Evolutionary conservation across 2,888 invertebrate species (phyloP).

Genomic region (Microplitis deprimator): DNA sequence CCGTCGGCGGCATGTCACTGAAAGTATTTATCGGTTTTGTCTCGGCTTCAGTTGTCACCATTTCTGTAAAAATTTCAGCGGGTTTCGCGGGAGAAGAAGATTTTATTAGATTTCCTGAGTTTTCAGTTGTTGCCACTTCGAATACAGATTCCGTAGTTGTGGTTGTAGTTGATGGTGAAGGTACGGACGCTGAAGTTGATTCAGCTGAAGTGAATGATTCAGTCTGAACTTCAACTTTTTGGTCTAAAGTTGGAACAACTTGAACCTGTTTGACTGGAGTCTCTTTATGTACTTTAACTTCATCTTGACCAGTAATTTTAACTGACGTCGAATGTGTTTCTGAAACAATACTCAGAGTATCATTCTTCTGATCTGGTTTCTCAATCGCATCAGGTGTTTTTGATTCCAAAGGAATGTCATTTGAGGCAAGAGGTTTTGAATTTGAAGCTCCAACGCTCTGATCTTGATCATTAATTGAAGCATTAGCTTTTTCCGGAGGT

Average conservation of each 20-base stretch:
- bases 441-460: slow-evolving; percentile 33
- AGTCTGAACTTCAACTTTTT: neutral
- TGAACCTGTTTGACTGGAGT: slow-evolving; percentile 35
- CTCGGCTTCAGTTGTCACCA: neutral
- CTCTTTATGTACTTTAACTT: slow-evolving; percentile 47
- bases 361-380: slow-evolving; percentile 30
- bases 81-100: neutral
- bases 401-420: neutral
- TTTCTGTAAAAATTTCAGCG: neutral
- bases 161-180: slow-evolving; percentile 23
- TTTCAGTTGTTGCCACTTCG: slow-evolving; percentile 28
- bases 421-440: no score
- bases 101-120: neutral
- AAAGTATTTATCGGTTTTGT: neutral
- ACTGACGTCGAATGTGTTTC: slow-evolving; percentile 57
- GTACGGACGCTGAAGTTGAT: neutral
- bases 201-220: slow-evolving; percentile 30
- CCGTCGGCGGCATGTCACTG: slow-evolving; percentile 31
- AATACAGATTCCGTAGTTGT: slow-evolving; percentile 21
- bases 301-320: slow-evolving; percentile 53
- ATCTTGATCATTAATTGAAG: slow-evolving; percentile 25
- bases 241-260: neutral
- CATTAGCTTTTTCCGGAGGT: slow-evolving; percentile 50
- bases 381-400: neutral
- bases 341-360: slow-evolving; percentile 43